Evolutionary conservation across 2,888 invertebrate species (phyloP), one percentile per base, ranked within the genome.

Genomic region (Strigamia maritima): DNA sequence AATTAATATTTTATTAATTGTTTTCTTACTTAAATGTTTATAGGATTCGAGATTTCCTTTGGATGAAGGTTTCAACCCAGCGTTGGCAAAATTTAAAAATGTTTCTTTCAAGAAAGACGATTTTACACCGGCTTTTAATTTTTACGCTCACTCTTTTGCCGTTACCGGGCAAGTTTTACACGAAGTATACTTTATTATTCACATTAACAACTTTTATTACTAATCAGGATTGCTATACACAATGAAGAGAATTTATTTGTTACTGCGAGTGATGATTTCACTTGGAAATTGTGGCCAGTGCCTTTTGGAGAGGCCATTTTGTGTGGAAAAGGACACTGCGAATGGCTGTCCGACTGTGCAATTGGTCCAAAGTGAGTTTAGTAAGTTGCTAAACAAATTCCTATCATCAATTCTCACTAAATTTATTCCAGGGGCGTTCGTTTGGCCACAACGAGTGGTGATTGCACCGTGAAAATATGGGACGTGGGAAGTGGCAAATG

Each of bases 381-480:
- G 77, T 77, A 35, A 77, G 28, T 6, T 31, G 28, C 14, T 14
- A n/a, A 12, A 19, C 10, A 76, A 19, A n/a, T n/a, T n/a, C n/a
- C n/a, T n/a, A n/a, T n/a, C n/a, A n/a, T n/a, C n/a, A n/a, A n/a
- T n/a, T n/a, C n/a, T 31, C 19, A 16, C 16, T 75, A 28, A 26
- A 31, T 75, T 75, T 16, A 16, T 12, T 35, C 31, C 22, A 77
- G 77, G 22, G 77, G 54, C 1, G 6, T 16, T 8, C 7, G 14
- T 24, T 22, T 77, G 54, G 49, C 77, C 8, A 77, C 77, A 8
- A 24, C 77, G 16, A 77, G 77, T 22, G 77, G 77, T 16, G 77
- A 77, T 26, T 49, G 77, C 19, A 77, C 49, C n/a, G 77, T 54
- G 1, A 77, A 54, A 26, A 54, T 77, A 28, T 77, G 77, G 77